phyloP scores from a whole-genome alignment of 2,888 invertebrate genomes.

The Lasioglossum marginatum region DNA sequence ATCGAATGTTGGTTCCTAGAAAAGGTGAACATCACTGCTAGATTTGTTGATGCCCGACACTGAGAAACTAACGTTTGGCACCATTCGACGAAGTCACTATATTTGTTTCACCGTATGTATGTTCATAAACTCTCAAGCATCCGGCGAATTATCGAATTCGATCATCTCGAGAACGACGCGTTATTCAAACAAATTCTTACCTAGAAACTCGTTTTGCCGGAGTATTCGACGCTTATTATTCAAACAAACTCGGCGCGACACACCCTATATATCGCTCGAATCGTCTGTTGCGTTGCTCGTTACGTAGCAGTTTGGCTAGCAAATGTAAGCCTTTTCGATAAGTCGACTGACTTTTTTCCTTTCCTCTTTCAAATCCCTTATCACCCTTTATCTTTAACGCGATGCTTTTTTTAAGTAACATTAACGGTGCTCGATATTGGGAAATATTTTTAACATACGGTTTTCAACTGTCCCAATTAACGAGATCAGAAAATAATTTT shows the following conservation, averaged over 20 bases:
- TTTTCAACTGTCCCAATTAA: background rate
- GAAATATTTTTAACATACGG: background rate
- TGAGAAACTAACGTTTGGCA: slow-evolving; percentile 1
- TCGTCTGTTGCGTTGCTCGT: background rate
- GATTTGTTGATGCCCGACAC: background rate
- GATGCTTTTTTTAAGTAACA: background rate
- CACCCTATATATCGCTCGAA: slow-evolving; percentile 7
- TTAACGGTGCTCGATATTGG: background rate
- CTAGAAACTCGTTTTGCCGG: background rate
- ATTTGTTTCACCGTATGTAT: background rate
- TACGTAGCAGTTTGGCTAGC: slow-evolving; percentile 14
- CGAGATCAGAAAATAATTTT: background rate
- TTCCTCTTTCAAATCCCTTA: background rate
- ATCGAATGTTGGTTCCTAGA: background rate
- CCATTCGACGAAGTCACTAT: background rate
- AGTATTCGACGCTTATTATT: background rate
- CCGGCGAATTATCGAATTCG: background rate
- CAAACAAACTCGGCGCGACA: background rate
- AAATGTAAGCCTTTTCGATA: slow-evolving; percentile 5
- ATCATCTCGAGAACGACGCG: background rate
- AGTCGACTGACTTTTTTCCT: background rate
- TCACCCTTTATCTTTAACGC: background rate
- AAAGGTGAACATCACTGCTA: background rate
- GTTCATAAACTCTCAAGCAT: background rate
- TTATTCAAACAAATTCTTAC: background rate